Conservation (phyloP, 1,140 invertebrate genomes). For the Caenorhabditis tropicalis region DNA sequence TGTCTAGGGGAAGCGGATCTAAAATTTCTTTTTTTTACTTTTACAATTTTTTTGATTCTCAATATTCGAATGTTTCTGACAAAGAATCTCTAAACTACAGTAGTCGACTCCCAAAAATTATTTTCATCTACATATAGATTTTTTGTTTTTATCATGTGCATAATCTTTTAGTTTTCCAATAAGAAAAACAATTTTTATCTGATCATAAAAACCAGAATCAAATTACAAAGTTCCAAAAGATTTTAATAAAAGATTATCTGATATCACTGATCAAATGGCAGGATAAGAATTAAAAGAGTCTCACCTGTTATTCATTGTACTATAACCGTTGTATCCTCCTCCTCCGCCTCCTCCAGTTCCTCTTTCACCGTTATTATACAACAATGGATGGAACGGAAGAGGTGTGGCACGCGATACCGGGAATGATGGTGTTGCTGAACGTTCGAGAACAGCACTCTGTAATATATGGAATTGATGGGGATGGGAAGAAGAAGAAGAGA, state of each 20-base stretch:
- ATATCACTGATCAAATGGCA: too few relatives aligned
- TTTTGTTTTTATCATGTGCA: background rate
- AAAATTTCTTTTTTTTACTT: constrained; percentile 9
- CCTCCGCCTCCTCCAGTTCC: constrained; percentile 24
- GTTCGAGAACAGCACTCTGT: constrained; percentile 61
- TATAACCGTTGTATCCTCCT: background rate
- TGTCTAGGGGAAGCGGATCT: constrained; percentile 63
- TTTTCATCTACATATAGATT: too few relatives aligned
- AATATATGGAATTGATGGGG: background rate
- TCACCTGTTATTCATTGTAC: constrained; percentile 22
- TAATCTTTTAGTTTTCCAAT: too few relatives aligned
- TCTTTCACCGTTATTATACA: constrained; percentile 62
- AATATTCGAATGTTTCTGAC: too few relatives aligned
- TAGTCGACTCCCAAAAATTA: too few relatives aligned
- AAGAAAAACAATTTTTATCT: too few relatives aligned
- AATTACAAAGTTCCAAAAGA: too few relatives aligned
- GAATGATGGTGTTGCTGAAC: constrained; percentile 87
- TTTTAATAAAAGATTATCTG: too few relatives aligned
- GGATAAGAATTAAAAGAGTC: background rate
- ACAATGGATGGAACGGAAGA: constrained; percentile 69
- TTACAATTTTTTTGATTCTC: background rate
- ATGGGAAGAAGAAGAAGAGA: background rate
- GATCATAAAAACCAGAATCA: too few relatives aligned
- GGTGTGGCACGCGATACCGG: constrained; percentile 76
- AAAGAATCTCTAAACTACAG: too few relatives aligned